A percentile compares a stretch with the other conserved stretches of the same genome.
These are phyloP conservation scores for Eretmocerus hayati DNA, from an alignment of 2,888 invertebrate species.

Conservation along the genomic window DNA sequence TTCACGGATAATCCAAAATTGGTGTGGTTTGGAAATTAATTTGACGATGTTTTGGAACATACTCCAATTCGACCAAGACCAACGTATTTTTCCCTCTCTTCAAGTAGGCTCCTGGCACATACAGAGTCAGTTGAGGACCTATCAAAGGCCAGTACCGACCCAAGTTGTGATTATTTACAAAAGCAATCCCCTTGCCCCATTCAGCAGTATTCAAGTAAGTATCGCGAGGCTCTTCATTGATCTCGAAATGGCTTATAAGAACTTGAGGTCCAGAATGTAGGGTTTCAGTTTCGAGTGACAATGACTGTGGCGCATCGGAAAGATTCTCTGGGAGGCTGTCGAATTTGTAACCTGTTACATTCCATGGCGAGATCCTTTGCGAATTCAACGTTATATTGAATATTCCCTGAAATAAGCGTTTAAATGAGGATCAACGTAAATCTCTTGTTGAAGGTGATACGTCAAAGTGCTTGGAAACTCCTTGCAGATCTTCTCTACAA, in stretches of 20 bases:
- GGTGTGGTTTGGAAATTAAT: constrained; percentile 45
- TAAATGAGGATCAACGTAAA: background rate
- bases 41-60: constrained; percentile 38
- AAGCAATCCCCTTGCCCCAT: constrained; percentile 84
- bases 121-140: constrained; percentile 79
- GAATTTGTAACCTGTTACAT: constrained; percentile 28
- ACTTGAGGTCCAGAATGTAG: constrained; percentile 34
- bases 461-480: too few relatives aligned
- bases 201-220: constrained; percentile 70
- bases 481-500: too few relatives aligned
- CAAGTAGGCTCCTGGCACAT: constrained; percentile 71
- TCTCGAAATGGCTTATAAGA: constrained; percentile 34
- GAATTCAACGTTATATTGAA: constrained; percentile 24
- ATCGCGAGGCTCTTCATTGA: constrained; percentile 54
- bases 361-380: constrained; percentile 23
- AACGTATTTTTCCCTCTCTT: constrained; percentile 55
- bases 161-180: constrained; percentile 78
- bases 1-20: constrained; percentile 31
- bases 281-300: constrained; percentile 12
- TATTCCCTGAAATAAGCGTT: constrained; percentile 24
- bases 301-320: background rate
- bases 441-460: too few relatives aligned
- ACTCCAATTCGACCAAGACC: constrained; percentile 56
- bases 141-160: constrained; percentile 71
- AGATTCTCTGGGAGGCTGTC: constrained; percentile 3